These are phyloP conservation scores for Formica aserva DNA, from an alignment of 2,888 invertebrate species.

Conservation along the genomic window DNA sequence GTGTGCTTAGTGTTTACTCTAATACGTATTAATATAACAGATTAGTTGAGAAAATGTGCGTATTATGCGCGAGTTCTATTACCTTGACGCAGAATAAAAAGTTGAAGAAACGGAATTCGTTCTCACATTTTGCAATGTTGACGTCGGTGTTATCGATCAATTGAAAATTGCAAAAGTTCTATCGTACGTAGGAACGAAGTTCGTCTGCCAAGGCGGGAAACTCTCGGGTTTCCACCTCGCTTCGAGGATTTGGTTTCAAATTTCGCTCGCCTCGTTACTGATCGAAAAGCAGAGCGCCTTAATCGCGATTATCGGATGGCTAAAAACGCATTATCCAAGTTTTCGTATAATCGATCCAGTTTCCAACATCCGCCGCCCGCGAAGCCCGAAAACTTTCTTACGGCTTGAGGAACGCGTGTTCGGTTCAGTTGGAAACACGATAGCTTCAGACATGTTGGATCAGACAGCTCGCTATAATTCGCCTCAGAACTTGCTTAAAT, in stretches of 20 bases:
- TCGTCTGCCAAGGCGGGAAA: slow-evolving; percentile 47
- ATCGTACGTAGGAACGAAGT: slow-evolving; percentile 55
- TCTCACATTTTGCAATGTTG: slow-evolving; percentile 50
- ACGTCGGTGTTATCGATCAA: slow-evolving; percentile 58
- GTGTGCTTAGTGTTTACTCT: background rate
- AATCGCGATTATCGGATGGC: slow-evolving; percentile 45
- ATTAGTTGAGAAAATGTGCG: background rate
- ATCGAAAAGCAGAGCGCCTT: slow-evolving; percentile 48
- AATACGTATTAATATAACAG: background rate
- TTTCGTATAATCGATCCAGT: slow-evolving; percentile 56
- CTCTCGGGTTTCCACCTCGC: slow-evolving; percentile 55
- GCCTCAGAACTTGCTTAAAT: slow-evolving; percentile 49
- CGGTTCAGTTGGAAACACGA: slow-evolving; percentile 52
- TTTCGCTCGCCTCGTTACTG: slow-evolving; percentile 59
- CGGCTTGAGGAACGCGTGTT: slow-evolving; percentile 42
- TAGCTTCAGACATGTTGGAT: slow-evolving; percentile 50
- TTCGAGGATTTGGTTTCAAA: slow-evolving; percentile 45
- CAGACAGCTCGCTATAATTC: slow-evolving; percentile 48
- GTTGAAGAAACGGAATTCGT: slow-evolving; percentile 8
- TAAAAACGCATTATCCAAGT: slow-evolving; percentile 57
- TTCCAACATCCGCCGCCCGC: slow-evolving; percentile 39
- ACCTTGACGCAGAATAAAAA: slow-evolving; percentile 4
- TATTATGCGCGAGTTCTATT: background rate
- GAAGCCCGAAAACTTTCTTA: slow-evolving; percentile 54
- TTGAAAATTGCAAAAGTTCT: slow-evolving; percentile 67